phyloP scores from a whole-genome alignment of 2,797 vertebrate species.

The Amniataba percoides region DNA sequence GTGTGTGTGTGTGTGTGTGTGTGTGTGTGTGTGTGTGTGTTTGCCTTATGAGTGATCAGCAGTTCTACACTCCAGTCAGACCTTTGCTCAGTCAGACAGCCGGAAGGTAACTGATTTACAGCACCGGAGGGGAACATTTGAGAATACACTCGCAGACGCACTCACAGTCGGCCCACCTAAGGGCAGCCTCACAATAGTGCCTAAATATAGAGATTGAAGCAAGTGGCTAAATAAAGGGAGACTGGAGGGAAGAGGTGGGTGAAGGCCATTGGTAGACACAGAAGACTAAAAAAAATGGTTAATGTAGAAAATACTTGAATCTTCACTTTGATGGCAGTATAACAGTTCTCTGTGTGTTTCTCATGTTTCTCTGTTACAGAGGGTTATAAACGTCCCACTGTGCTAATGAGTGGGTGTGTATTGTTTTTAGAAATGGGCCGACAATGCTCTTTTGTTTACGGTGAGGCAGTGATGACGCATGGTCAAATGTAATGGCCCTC shows the following conservation, averaged over 20 bases:
- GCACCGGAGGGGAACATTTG: conserved; percentile 34
- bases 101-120: conserved; percentile 79
- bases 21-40: conserved; percentile 5
- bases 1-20: background rate
- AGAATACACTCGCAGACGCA: conserved; percentile 16
- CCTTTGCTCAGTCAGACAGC: conserved; percentile 71
- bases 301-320: background rate
- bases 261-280: conserved; percentile 18
- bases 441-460: conserved; percentile 70
- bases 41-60: conserved; percentile 8
- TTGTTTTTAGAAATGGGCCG: conserved; percentile 63
- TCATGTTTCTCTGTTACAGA: conserved; percentile 22
- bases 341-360: background rate
- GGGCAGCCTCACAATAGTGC: conserved; percentile 49
- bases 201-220: conserved; percentile 63
- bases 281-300: conserved; percentile 3
- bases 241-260: background rate
- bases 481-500: conserved; percentile 52
- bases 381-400: conserved; percentile 39
- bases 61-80: conserved; percentile 31
- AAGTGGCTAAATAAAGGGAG: conserved; percentile 38
- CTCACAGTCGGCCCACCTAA: conserved; percentile 51
- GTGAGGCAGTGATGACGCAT: conserved; percentile 60
- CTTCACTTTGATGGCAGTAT: background rate
- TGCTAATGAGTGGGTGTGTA: conserved; percentile 55